These are phyloP conservation scores for Microcebus murinus DNA, from an alignment of 2,113 vertebrate species.

Conservation along the genomic window DNA sequence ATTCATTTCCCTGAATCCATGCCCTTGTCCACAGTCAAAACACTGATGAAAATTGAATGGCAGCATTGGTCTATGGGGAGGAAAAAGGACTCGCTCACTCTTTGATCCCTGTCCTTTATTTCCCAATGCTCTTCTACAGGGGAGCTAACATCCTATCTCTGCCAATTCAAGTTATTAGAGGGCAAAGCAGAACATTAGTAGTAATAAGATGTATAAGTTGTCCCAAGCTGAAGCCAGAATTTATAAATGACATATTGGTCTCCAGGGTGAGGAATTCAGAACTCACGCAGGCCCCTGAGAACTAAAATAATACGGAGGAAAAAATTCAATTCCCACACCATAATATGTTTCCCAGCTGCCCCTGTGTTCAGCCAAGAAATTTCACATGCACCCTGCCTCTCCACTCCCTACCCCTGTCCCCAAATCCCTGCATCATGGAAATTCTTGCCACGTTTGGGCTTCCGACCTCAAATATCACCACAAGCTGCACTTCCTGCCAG, in stretches of 20 bases:
- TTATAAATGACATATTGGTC: background rate
- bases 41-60: slow-evolving; percentile 4
- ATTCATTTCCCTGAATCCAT: background rate
- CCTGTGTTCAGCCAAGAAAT: background rate
- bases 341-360: background rate
- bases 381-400: background rate
- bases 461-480: background rate
- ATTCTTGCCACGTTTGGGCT: background rate
- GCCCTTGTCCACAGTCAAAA: background rate
- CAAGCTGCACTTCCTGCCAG: background rate
- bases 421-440: background rate
- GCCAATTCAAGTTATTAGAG: slow-evolving; percentile 33
- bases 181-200: slow-evolving; percentile 23
- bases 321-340: background rate
- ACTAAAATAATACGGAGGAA: slow-evolving; percentile 11
- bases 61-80: background rate
- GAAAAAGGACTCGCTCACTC: background rate
- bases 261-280: slow-evolving; percentile 42
- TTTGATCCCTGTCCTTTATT: background rate
- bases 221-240: background rate
- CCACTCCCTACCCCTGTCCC: accelerated
- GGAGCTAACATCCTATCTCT: background rate
- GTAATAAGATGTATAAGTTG: slow-evolving; percentile 1
- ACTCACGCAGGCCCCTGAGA: slow-evolving; percentile 20
- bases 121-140: background rate